phyloP scores from a whole-genome alignment of 2,888 invertebrate species.

The Scaptomyza parva region DNA sequence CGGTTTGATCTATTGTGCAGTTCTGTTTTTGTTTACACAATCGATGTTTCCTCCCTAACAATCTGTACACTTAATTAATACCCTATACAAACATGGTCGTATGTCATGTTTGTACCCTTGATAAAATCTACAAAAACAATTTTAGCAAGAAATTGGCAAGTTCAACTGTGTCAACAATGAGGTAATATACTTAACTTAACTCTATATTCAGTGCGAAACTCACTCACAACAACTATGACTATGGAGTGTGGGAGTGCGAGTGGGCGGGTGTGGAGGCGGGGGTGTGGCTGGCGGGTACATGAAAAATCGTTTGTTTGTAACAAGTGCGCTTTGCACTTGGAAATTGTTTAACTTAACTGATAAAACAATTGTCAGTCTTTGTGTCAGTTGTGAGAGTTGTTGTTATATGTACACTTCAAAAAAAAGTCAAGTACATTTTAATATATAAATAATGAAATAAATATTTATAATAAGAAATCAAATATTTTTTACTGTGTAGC shows the following conservation, averaged over 20 bases:
- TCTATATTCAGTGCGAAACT: conserved; percentile 35
- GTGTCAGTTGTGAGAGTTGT: conserved; percentile 34
- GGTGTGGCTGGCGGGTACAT: conserved; percentile 41
- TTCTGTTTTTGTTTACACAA: neutral
- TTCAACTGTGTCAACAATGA: conserved; percentile 70
- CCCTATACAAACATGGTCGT: neutral
- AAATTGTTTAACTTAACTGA: conserved; percentile 47
- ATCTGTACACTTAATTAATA: neutral
- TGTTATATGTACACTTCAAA: neutral
- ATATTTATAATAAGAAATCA: neutral
- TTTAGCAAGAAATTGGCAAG: conserved; percentile 43
- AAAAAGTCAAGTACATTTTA: neutral
- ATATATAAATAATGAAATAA: neutral
- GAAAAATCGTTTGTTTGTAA: conserved; percentile 70
- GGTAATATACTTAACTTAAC: conserved; percentile 56
- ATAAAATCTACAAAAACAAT: conserved; percentile 11
- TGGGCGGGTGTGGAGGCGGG: neutral
- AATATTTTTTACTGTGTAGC: neutral
- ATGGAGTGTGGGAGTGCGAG: neutral
- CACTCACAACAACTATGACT: conserved; percentile 1
- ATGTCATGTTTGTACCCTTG: conserved; percentile 4
- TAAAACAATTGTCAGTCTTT: conserved; percentile 66
- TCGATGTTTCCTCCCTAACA: neutral
- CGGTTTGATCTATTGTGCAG: neutral
- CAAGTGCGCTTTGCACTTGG: conserved; percentile 74